Evolutionary conservation across 1,140 invertebrate genomes (phyloP).

Genomic region (Rhagoletis pomonella): DNA sequence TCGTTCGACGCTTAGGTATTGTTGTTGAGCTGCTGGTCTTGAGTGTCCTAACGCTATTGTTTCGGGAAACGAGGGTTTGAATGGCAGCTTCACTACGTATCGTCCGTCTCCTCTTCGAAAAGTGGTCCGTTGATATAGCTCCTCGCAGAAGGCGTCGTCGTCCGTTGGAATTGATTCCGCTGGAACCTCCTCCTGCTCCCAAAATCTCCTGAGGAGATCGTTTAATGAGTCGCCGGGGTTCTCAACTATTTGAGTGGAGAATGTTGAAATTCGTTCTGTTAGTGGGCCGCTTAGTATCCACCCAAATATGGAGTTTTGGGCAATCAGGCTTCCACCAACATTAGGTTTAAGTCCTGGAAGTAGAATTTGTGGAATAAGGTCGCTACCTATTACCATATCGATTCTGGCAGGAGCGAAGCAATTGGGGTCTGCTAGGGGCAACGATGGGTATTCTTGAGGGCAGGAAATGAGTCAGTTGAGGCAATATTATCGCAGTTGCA

Average conservation of each 20-base stretch:
- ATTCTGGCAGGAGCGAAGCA: constrained; percentile 21
- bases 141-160: neutral
- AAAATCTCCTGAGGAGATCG: constrained; percentile 26
- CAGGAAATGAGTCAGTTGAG: too few species aligned
- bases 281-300: constrained; percentile 22
- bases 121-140: neutral
- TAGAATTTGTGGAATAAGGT: constrained; percentile 1
- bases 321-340: neutral
- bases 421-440: constrained; percentile 15
- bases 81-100: constrained; percentile 6
- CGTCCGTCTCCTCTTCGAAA: neutral
- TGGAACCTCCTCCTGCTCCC: constrained; percentile 43
- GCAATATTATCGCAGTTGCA: too few species aligned
- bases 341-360: constrained; percentile 16
- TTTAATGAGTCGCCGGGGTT: neutral
- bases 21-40: neutral
- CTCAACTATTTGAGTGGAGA: neutral
- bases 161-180: neutral
- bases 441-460: too few species aligned
- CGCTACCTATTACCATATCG: constrained; percentile 29
- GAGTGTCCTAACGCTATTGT: neutral
- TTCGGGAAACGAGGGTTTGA: neutral
- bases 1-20: constrained; percentile 25
- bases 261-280: neutral
- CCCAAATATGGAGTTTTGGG: constrained; percentile 23